Conservation (phyloP, 2,888 invertebrate genomes). For the Clivina fossor region DNA sequence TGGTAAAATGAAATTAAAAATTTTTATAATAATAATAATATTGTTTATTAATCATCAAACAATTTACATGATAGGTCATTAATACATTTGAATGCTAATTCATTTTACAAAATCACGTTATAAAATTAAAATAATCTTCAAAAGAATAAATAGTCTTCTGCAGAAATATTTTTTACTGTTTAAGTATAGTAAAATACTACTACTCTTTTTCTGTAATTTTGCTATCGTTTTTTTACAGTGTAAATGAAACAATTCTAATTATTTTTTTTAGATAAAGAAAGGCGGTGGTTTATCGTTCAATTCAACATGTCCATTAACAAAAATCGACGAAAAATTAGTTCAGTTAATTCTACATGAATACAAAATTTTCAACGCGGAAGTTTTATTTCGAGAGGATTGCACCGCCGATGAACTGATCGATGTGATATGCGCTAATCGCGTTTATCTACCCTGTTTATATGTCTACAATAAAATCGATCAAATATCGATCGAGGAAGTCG, state of each 20-base stretch:
- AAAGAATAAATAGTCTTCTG: too few relatives aligned
- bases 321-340: slow-evolving; percentile 94
- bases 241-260: slow-evolving; percentile 1
- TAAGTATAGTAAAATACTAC: too few relatives aligned
- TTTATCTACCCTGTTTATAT: slow-evolving; percentile 95
- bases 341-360: slow-evolving; percentile 98
- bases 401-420: slow-evolving; percentile 97
- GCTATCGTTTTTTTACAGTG: neutral
- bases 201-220: neutral
- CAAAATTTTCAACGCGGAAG: slow-evolving; percentile 95
- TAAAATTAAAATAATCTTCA: too few relatives aligned
- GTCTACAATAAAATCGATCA: slow-evolving; percentile 99
- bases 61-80: too few relatives aligned
- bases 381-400: slow-evolving; percentile 94
- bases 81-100: too few relatives aligned
- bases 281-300: slow-evolving; percentile 97
- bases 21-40: too few relatives aligned
- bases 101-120: too few relatives aligned
- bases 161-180: too few relatives aligned
- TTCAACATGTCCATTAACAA: slow-evolving; percentile 89
- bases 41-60: too few relatives aligned
- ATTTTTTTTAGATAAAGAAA: slow-evolving; percentile 72
- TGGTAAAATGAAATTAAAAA: too few relatives aligned
- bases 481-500: slow-evolving; percentile 97
- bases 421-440: slow-evolving; percentile 93